Conservation (phyloP, 2,888 invertebrate genomes). For the Nezara viridula region DNA sequence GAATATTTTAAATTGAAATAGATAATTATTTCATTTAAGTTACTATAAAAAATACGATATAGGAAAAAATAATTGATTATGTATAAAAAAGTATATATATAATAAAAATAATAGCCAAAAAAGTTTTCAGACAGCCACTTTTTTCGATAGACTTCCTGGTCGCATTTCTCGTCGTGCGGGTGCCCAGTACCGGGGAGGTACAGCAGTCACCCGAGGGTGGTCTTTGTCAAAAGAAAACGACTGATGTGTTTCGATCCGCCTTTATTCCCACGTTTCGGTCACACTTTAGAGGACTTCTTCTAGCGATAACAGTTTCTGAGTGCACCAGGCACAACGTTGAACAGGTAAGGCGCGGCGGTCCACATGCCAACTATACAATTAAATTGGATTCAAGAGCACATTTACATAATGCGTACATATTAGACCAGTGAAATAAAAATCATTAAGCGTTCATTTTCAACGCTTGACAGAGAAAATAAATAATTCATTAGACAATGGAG, state of each 20-base stretch:
- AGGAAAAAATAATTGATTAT: not conserved
- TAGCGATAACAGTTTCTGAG: conserved; percentile 36
- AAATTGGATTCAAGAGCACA: not conserved
- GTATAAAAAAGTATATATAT: not conserved
- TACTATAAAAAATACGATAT: not conserved
- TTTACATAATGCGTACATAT: too few species aligned
- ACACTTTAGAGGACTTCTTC: conserved; percentile 39
- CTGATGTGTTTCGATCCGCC: conserved; percentile 37
- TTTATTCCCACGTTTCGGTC: conserved; percentile 49
- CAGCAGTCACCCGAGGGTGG: conserved; percentile 24
- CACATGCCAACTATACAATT: not conserved
- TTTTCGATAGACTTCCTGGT: not conserved
- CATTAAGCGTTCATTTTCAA: too few species aligned
- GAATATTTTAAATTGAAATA: too few species aligned
- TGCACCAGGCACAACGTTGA: not conserved
- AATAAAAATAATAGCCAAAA: not conserved
- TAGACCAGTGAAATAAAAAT: too few species aligned
- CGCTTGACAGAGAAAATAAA: too few species aligned
- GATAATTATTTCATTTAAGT: not conserved
- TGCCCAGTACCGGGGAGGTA: not conserved
- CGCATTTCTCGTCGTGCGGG: not conserved
- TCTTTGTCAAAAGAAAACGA: conserved; percentile 26
- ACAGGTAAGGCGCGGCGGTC: not conserved
- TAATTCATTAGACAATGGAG: too few species aligned
- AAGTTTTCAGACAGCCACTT: not conserved